Conservation (phyloP, 2,113 vertebrate species). For the Calidris pugnax region DNA sequence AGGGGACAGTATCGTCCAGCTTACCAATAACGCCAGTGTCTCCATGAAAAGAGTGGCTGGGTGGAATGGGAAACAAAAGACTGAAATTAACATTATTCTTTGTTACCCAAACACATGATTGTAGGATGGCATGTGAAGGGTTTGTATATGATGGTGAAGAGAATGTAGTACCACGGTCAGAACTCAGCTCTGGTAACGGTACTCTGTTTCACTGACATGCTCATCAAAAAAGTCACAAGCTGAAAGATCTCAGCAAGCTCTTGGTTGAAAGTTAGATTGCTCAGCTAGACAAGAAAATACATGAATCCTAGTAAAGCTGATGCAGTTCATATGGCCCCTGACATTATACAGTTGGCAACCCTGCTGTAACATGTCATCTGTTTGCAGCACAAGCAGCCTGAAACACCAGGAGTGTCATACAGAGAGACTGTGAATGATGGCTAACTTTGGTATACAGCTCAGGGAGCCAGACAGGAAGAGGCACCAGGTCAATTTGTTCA, state of each 20-base stretch:
- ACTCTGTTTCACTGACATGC: neutral
- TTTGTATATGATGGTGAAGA: neutral
- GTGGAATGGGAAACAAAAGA: neutral
- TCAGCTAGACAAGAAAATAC: neutral
- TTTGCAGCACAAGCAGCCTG: neutral
- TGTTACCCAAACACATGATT: no score
- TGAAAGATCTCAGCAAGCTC: neutral
- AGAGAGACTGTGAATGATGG: neutral
- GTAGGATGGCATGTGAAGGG: neutral
- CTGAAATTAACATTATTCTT: neutral
- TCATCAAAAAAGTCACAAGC: neutral
- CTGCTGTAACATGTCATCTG: neutral
- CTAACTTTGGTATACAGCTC: neutral
- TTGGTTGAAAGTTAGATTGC: neutral
- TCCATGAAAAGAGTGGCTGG: neutral
- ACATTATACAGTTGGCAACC: neutral
- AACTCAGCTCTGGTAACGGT: neutral
- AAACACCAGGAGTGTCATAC: no score
- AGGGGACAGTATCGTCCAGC: neutral
- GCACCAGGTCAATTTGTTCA: no score
- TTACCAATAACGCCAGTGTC: neutral
- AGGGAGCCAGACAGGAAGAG: no score
- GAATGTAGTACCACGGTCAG: accelerated
- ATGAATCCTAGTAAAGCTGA: neutral
- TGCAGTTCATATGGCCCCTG: neutral